Conservation (phyloP, 2,888 invertebrate species). For the Matsumyia berberina region DNA sequence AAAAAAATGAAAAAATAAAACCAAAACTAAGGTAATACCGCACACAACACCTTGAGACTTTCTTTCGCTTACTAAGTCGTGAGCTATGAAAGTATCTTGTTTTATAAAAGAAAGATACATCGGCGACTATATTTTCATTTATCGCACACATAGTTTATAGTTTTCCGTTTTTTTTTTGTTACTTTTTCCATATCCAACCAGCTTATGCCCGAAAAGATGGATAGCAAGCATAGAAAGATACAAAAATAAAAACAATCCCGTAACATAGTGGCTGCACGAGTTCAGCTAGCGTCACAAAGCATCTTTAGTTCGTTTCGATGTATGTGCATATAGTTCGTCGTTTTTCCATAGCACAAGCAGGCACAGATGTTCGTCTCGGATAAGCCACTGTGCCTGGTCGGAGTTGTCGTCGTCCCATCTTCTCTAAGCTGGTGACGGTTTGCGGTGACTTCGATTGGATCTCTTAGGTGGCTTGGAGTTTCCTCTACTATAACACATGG, state of each 20-base stretch:
- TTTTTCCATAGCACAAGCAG: conserved; percentile 7
- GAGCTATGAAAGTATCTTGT: conserved; percentile 83
- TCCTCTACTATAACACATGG: conserved; percentile 49
- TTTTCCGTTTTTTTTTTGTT: conserved; percentile 41
- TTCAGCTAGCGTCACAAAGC: conserved; percentile 65
- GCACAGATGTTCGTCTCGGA: conserved; percentile 59
- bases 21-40: conserved; percentile 57
- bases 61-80: conserved; percentile 83
- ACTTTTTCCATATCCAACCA: conserved; percentile 16
- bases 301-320: conserved; percentile 26
- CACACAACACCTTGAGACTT: conserved; percentile 81
- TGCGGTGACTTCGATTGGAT: conserved; percentile 4
- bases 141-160: conserved; percentile 57
- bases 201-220: conserved; percentile 39
- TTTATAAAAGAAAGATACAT: conserved; percentile 79
- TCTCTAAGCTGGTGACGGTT: conserved; percentile 34
- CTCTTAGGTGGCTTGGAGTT: conserved; percentile 42
- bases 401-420: conserved; percentile 55
- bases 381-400: conserved; percentile 27
- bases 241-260: conserved; percentile 61
- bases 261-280: conserved; percentile 69
- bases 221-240: conserved; percentile 29
- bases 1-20: not conserved
- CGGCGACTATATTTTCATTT: conserved; percentile 56
- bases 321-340: not conserved